Base-by-base conservation (phyloP, 2,888 invertebrate species). In the Calliphora vomitoria region DNA sequence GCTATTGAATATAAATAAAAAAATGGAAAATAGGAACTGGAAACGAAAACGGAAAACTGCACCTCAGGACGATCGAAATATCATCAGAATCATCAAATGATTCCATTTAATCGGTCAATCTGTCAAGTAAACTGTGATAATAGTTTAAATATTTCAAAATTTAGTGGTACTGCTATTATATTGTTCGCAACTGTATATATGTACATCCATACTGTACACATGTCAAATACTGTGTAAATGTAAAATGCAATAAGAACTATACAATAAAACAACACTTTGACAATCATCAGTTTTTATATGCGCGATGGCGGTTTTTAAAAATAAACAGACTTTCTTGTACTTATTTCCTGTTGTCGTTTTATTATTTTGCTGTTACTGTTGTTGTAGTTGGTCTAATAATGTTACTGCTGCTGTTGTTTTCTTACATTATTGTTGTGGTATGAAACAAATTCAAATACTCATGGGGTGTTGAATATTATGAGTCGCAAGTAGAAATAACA, bases 391-490 rank as follows among this genome's bases (percentile, higher is more conserved):
- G 11, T 31, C 20, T 64, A 13, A 74, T 64, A 31, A 47, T 53
- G 8, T 75, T 62, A n/a, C 8, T 38, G 44, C 8, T 38, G 44
- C 47, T 74, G 74, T 60, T 68, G 71, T 76, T 76, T 31, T 53
- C 69, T 38, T 55, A 20, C 64, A 53, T 76, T 44, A 35, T 53
- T 69, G 31, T 55, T 53, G 76, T 13, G 76, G 76, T 71, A 62
- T 69, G 41, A 44, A 53, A 62, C 25, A 72, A 71, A 64, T 60
- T 50, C 47, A 64, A 86, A 60, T 72, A 41, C 35, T 62, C 15
- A 53, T 50, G 78, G 31, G 62, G 41, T 50, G 69, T 75, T 69
- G 53, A 69, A 75, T 79, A 75, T 75, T 81, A 83, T 81, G 80
- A 82, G 69, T 72, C 76, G 41, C 35, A 69, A 82, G 18, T 18